A percentile compares a stretch with the other conserved stretches of the same genome.
Conservation (phyloP, 2,888 invertebrate genomes). For the Drosophila bunnanda region DNA sequence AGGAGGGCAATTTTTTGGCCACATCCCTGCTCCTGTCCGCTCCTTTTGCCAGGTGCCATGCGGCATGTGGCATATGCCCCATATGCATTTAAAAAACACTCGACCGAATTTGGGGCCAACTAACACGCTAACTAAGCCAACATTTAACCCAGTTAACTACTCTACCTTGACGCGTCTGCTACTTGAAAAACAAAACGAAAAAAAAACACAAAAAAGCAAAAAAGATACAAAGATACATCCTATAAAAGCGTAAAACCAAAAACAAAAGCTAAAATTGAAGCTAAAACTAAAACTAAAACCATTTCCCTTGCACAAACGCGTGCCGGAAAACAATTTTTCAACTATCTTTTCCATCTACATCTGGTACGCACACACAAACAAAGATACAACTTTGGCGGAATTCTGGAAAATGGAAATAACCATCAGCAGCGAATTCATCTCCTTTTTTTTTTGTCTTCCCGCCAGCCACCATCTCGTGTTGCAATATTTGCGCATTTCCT, state of each 20-base stretch:
- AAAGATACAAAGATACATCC: background rate
- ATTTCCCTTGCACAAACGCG: slow-evolving; percentile 55
- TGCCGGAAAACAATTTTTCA: slow-evolving; percentile 63
- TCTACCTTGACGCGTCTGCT: slow-evolving; percentile 40
- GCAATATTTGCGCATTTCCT: slow-evolving; percentile 72
- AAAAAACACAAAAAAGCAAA: background rate
- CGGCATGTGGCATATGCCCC: slow-evolving; percentile 6
- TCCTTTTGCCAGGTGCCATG: slow-evolving; percentile 4
- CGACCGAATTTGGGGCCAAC: slow-evolving; percentile 26
- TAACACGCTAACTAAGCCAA: slow-evolving; percentile 50
- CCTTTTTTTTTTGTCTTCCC: too few relatives aligned
- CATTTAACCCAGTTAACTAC: slow-evolving; percentile 48
- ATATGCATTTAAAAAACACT: slow-evolving; percentile 40
- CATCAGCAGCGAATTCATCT: slow-evolving; percentile 41
- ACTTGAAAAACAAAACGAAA: slow-evolving; percentile 26
- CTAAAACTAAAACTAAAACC: slow-evolving; percentile 43
- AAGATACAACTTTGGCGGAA: slow-evolving; percentile 16
- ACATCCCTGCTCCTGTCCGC: background rate
- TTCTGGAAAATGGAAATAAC: slow-evolving; percentile 36
- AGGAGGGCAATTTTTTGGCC: too few relatives aligned
- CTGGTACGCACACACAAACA: slow-evolving; percentile 17
- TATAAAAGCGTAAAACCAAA: slow-evolving; percentile 10
- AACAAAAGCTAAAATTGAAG: slow-evolving; percentile 1
- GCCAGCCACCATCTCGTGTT: slow-evolving; percentile 14
- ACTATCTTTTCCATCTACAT: slow-evolving; percentile 53